Evolutionary conservation across 2,113 vertebrate genomes (phyloP).

Genomic region (Machaerirhynchus nigripectus): DNA sequence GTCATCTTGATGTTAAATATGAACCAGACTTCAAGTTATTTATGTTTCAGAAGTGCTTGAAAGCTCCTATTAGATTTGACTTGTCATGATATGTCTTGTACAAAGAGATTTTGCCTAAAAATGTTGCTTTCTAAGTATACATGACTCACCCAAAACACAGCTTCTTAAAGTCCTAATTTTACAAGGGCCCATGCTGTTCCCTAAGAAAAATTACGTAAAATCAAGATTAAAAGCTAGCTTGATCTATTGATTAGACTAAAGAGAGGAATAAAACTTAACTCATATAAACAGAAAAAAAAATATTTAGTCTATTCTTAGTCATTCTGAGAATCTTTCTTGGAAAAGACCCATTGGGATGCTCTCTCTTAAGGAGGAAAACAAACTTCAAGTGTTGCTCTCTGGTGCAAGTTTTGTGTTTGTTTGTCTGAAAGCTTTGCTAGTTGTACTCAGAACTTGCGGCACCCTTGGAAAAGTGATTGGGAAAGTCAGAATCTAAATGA

Average conservation of each 20-base stretch:
- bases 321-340: not conserved
- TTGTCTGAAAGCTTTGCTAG: not conserved
- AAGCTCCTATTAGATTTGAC: not conserved
- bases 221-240: not conserved
- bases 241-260: not conserved
- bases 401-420: not conserved
- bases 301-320: not conserved
- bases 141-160: not conserved
- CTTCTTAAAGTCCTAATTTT: not conserved
- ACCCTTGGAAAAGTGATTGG: not conserved
- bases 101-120: not conserved
- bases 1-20: constrained; percentile 5
- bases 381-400: not conserved
- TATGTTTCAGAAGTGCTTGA: not conserved
- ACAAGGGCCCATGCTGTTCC: not conserved
- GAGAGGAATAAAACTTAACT: not conserved
- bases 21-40: not conserved
- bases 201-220: not conserved
- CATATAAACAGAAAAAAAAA: not conserved
- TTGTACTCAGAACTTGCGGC: not conserved
- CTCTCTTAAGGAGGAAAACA: not conserved
- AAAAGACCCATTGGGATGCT: not conserved
- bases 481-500: not conserved
- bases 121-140: not conserved
- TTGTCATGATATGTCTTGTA: not conserved